Conservation (phyloP, 2,113 vertebrate species). For the Puma concolor region DNA sequence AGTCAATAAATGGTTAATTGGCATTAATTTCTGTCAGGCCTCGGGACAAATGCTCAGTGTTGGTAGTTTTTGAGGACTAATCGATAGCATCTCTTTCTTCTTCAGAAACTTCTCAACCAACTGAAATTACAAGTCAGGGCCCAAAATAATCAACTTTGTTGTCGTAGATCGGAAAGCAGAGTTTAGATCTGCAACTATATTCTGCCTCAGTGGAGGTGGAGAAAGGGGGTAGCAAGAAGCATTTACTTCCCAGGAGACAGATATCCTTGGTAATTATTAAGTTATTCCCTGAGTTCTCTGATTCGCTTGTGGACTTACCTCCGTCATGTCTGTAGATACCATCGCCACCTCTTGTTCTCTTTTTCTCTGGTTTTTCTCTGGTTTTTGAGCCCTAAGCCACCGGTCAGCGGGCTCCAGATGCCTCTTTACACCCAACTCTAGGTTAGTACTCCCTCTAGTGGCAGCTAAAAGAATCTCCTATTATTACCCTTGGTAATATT, state of each 20-base stretch:
- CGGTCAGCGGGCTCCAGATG: not conserved
- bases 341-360: not conserved
- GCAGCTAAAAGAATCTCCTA: not conserved
- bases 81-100: not conserved
- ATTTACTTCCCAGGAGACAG: not conserved
- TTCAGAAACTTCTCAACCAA: not conserved
- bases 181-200: not conserved
- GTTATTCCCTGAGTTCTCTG: not conserved
- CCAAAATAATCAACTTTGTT: not conserved
- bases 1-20: not conserved
- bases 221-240: not conserved
- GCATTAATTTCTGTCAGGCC: not conserved
- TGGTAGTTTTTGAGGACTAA: not conserved
- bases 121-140: not conserved
- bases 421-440: not conserved
- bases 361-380: not conserved
- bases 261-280: not conserved
- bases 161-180: not conserved
- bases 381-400: not conserved
- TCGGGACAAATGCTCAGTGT: not conserved
- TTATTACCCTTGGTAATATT: not conserved
- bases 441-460: constrained; percentile 62
- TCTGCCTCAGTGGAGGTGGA: not conserved
- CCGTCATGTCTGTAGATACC: not conserved
- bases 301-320: not conserved